A percentile compares a stretch with the other conserved stretches of the same genome.
Evolutionary conservation across 2,888 invertebrate species (phyloP).

Genomic region (Plutella xylostella): DNA sequence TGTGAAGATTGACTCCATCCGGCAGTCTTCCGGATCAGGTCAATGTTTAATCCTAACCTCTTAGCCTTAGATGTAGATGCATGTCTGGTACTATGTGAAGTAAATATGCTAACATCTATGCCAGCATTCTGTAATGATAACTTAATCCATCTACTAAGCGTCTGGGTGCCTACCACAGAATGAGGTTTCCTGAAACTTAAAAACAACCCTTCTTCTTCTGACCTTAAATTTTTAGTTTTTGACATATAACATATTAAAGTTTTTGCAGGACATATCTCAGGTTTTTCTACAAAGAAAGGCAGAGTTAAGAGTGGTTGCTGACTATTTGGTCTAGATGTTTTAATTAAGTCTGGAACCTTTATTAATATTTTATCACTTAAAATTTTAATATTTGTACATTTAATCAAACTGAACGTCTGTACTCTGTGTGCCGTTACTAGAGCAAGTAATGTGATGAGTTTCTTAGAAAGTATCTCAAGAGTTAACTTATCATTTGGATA

Average conservation of each 20-base stretch:
- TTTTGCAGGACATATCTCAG: slow-evolving; percentile 14
- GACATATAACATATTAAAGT: slow-evolving; percentile 5
- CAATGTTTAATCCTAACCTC: background rate
- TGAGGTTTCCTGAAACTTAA: slow-evolving; percentile 13
- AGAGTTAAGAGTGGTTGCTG: slow-evolving; percentile 6
- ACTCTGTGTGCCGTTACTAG: slow-evolving; percentile 8
- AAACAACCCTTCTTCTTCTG: slow-evolving; percentile 2
- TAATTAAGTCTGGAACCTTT: slow-evolving; percentile 10
- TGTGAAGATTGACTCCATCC: background rate
- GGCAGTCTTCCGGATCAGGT: background rate
- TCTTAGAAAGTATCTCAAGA: slow-evolving; percentile 5
- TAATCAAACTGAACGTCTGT: slow-evolving; percentile 5
- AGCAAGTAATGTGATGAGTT: slow-evolving; percentile 3
- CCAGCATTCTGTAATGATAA: background rate
- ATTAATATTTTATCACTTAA: background rate
- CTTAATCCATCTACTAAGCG: slow-evolving; percentile 1
- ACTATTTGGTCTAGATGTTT: slow-evolving; percentile 10
- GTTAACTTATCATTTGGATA: slow-evolving; percentile 4
- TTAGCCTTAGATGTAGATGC: background rate
- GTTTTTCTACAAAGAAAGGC: slow-evolving; percentile 5
- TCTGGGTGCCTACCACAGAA: background rate
- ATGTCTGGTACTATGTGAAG: background rate
- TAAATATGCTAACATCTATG: background rate
- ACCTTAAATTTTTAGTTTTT: background rate
- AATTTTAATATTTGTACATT: background rate